Evolutionary conservation across 2,113 vertebrate species (phyloP).

Genomic region (Myrmophylax atrothorax): DNA sequence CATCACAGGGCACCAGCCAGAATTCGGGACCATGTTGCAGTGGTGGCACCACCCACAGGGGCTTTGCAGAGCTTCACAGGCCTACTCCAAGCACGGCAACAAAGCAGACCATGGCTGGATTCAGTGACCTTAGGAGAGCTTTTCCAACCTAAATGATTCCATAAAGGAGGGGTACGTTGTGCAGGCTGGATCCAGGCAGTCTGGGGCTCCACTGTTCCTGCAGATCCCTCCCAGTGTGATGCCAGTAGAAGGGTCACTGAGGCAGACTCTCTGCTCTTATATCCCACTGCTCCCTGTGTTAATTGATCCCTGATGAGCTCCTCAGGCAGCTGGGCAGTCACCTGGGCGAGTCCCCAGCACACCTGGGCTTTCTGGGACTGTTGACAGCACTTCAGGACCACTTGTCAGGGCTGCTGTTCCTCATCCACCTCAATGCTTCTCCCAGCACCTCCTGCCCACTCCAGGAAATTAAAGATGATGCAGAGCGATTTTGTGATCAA

Average conservation of each 20-base stretch:
- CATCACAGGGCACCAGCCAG: rapidly evolving
- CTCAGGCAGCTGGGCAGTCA: neutral
- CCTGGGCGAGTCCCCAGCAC: neutral
- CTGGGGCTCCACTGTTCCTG: rapidly evolving
- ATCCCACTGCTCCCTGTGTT: neutral
- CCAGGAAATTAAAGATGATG: neutral
- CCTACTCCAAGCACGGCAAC: neutral
- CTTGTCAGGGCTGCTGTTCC: neutral
- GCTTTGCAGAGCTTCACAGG: neutral
- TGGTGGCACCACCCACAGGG: rapidly evolving
- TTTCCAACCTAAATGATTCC: rapidly evolving
- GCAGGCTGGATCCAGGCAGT: rapidly evolving
- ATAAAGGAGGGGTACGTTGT: rapidly evolving
- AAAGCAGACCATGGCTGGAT: rapidly evolving
- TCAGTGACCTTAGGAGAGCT: rapidly evolving
- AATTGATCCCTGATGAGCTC: neutral
- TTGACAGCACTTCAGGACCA: neutral
- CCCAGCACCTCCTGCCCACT: neutral
- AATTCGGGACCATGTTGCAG: rapidly evolving
- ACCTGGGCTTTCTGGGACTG: neutral
- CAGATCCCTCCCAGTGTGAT: rapidly evolving
- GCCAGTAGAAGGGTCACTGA: rapidly evolving
- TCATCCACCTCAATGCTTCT: rapidly evolving
- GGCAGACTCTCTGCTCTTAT: rapidly evolving
- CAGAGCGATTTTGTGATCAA: neutral